These are phyloP conservation scores for Unio pictorum DNA, from an alignment of 2,888 invertebrate species.

Conservation along the genomic window DNA sequence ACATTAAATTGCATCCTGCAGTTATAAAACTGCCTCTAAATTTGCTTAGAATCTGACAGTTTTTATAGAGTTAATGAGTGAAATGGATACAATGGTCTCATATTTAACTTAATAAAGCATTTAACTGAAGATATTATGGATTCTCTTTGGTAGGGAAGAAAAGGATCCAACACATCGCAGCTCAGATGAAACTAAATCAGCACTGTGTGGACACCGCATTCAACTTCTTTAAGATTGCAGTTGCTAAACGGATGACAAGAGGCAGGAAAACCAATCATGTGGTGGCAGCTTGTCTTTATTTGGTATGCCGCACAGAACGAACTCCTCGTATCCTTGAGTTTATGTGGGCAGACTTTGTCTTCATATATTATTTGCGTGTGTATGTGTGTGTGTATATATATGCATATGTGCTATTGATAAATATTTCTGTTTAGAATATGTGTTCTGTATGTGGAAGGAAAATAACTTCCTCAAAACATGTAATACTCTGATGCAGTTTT, in stretches of 20 bases:
- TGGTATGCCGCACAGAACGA: slow-evolving; percentile 95
- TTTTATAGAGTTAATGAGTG: no score
- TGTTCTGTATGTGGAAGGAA: no score
- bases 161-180: slow-evolving; percentile 88
- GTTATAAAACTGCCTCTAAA: no score
- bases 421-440: no score
- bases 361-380: neutral
- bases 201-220: slow-evolving; percentile 93
- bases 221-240: slow-evolving; percentile 72
- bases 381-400: neutral
- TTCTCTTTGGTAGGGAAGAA: slow-evolving; percentile 74
- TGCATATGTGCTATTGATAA: no score
- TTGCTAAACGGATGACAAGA: slow-evolving; percentile 78
- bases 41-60: no score
- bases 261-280: slow-evolving; percentile 92
- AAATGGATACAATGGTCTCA: no score
- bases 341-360: neutral
- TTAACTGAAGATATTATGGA: no score
- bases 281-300: slow-evolving; percentile 96
- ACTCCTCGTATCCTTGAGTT: slow-evolving; percentile 85
- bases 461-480: no score
- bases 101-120: no score
- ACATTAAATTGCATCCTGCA: no score
- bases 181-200: slow-evolving; percentile 88
- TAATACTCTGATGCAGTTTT: no score